These are phyloP conservation scores for Diabrotica undecimpunctata DNA, from an alignment of 1,140 invertebrate genomes.

Conservation along the genomic window DNA sequence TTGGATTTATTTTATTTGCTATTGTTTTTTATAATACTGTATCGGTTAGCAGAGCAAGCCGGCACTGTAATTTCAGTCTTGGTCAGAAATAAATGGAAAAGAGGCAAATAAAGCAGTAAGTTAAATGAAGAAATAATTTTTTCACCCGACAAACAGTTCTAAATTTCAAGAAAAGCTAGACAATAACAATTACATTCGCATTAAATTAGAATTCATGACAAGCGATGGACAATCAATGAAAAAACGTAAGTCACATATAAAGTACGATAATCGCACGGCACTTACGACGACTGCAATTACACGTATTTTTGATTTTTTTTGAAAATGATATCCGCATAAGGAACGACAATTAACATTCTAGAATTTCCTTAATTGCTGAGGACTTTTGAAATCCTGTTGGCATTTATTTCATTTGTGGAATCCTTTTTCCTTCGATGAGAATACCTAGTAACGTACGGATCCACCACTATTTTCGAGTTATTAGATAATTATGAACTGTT, in stretches of 20 bases:
- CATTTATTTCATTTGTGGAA: constrained; percentile 8
- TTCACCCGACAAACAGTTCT: constrained; percentile 4
- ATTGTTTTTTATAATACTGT: too few relatives aligned
- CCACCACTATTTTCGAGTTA: constrained; percentile 16
- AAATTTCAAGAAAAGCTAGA: constrained; percentile 3
- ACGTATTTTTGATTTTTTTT: constrained; percentile 23
- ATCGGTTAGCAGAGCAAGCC: too few relatives aligned
- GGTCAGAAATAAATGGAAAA: not conserved
- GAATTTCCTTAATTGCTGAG: constrained; percentile 23
- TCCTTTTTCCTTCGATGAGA: constrained; percentile 4
- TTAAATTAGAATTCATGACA: constrained; percentile 14
- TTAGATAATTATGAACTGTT: constrained; percentile 17
- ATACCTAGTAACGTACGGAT: constrained; percentile 9
- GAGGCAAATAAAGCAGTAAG: not conserved
- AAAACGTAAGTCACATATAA: constrained; percentile 20
- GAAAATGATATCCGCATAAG: constrained; percentile 21
- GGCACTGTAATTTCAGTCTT: too few relatives aligned
- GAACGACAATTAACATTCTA: constrained; percentile 23
- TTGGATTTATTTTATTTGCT: too few relatives aligned
- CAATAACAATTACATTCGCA: constrained; percentile 12
- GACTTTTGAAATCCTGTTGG: constrained; percentile 15
- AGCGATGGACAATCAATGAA: constrained; percentile 16
- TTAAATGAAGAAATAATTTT: constrained; percentile 11
- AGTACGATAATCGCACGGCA: constrained; percentile 21
- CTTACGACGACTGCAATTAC: constrained; percentile 21